Percentiles rank a stretch among this genome's conserved stretches.
phyloP scores from a whole-genome alignment of 2,797 vertebrate genomes.

The Chelon auratus region DNA sequence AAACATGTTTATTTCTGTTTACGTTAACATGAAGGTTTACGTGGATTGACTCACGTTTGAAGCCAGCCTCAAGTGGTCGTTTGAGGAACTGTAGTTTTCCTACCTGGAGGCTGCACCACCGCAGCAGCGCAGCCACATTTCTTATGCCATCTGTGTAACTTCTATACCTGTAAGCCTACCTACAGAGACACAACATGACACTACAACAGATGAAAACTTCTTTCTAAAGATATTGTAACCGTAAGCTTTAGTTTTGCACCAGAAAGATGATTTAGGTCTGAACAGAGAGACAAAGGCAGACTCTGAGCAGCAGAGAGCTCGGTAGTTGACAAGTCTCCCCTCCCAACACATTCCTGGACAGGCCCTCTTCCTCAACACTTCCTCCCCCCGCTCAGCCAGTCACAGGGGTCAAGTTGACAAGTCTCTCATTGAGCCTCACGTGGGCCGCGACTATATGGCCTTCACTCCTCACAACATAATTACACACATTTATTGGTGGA shows the following conservation, averaged over 20 bases:
- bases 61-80: no score
- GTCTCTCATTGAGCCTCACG: slow-evolving; percentile 78
- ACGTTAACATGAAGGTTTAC: no score
- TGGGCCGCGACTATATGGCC: slow-evolving; percentile 62
- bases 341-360: slow-evolving; percentile 84
- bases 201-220: not conserved
- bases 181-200: not conserved
- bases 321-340: slow-evolving; percentile 69
- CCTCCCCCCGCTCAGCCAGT: slow-evolving; percentile 73
- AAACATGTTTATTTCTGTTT: no score
- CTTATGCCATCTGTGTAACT: not conserved
- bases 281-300: slow-evolving; percentile 45
- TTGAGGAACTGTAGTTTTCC: not conserved
- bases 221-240: slow-evolving; percentile 4
- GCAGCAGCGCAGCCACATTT: slow-evolving; percentile 1
- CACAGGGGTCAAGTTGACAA: slow-evolving; percentile 82
- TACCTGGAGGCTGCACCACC: not conserved
- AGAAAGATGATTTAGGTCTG: slow-evolving; percentile 25
- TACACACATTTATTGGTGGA: slow-evolving; percentile 62
- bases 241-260: not conserved
- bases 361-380: slow-evolving; percentile 82
- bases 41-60: no score
- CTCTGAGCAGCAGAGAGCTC: slow-evolving; percentile 46
- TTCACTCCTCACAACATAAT: slow-evolving; percentile 76
- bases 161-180: not conserved